phyloP scores from a whole-genome alignment of 1,140 invertebrate species.

The Tetranychus cinnabarinus region DNA sequence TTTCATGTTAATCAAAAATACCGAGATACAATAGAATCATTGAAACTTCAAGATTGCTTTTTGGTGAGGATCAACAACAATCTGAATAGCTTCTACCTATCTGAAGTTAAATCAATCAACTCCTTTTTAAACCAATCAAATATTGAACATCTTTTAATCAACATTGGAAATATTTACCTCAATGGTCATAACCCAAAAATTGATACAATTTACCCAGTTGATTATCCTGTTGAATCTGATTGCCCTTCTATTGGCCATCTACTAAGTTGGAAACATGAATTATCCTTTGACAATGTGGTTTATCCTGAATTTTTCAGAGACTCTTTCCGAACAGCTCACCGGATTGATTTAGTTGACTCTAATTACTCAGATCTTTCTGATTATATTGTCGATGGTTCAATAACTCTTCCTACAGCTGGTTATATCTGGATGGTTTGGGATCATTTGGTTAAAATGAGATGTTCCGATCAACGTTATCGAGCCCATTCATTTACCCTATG shows the following conservation, averaged over 20 bases:
- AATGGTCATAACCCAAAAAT: too few species aligned
- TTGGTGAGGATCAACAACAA: too few species aligned
- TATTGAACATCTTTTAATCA: too few species aligned
- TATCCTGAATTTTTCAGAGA: not conserved
- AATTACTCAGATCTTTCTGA: conserved; percentile 47
- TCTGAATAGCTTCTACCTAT: too few species aligned
- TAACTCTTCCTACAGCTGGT: conserved; percentile 81
- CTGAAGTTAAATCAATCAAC: too few species aligned
- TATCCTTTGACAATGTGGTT: not conserved
- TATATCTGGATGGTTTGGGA: conserved; percentile 79
- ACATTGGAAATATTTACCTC: too few species aligned
- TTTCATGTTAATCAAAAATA: too few species aligned
- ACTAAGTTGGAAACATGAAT: conserved; percentile 27
- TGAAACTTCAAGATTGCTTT: too few species aligned
- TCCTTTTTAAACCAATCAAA: too few species aligned
- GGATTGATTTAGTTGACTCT: conserved; percentile 5
- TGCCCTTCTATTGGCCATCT: conserved; percentile 25
- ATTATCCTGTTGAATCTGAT: too few species aligned
- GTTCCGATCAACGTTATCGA: conserved; percentile 41
- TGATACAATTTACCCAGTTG: too few species aligned
- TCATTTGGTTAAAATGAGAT: conserved; percentile 57
- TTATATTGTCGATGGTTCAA: conserved; percentile 73
- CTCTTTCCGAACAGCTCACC: not conserved
- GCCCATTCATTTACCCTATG: conserved; percentile 57
- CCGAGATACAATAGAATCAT: too few species aligned